phyloP scores from a whole-genome alignment of 2,888 invertebrate species.

The Anagyrus pseudococci region DNA sequence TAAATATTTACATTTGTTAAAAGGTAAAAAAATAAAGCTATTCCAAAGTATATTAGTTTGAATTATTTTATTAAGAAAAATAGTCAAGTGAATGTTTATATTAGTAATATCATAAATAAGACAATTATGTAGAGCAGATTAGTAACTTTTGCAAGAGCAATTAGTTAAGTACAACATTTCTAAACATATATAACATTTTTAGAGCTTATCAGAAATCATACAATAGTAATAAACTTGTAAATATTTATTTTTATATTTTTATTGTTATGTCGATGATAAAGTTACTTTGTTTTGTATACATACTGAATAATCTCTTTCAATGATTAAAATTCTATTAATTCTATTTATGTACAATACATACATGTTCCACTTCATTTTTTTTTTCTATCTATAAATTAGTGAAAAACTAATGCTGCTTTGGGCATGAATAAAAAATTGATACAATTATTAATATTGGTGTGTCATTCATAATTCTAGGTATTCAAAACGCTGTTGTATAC shows the following conservation, averaged over 20 bases:
- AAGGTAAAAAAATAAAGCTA: too few relatives aligned
- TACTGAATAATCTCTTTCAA: slow-evolving; percentile 38
- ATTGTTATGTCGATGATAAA: slow-evolving; percentile 20
- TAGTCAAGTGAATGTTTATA: neutral
- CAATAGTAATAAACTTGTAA: slow-evolving; percentile 26
- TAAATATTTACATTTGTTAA: too few relatives aligned
- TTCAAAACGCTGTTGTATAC: slow-evolving; percentile 18
- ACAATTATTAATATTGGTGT: slow-evolving; percentile 18
- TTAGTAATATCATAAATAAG: neutral
- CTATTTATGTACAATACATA: slow-evolving; percentile 53
- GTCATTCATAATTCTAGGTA: slow-evolving; percentile 19
- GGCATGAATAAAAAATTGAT: slow-evolving; percentile 45
- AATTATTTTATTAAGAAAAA: neutral
- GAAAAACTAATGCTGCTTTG: slow-evolving; percentile 62
- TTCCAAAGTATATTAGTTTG: neutral
- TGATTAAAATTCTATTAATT: slow-evolving; percentile 41
- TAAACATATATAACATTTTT: slow-evolving; percentile 28
- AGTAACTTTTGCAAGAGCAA: slow-evolving; percentile 32
- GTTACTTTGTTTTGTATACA: slow-evolving; percentile 20
- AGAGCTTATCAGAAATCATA: slow-evolving; percentile 23
- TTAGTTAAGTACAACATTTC: slow-evolving; percentile 35
- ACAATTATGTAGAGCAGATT: slow-evolving; percentile 7
- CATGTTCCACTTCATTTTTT: slow-evolving; percentile 38
- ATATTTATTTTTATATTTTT: slow-evolving; percentile 25
- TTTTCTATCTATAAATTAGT: slow-evolving; percentile 53